phyloP scores from a whole-genome alignment of 2,888 invertebrate genomes.

The Penaeus monodon region DNA sequence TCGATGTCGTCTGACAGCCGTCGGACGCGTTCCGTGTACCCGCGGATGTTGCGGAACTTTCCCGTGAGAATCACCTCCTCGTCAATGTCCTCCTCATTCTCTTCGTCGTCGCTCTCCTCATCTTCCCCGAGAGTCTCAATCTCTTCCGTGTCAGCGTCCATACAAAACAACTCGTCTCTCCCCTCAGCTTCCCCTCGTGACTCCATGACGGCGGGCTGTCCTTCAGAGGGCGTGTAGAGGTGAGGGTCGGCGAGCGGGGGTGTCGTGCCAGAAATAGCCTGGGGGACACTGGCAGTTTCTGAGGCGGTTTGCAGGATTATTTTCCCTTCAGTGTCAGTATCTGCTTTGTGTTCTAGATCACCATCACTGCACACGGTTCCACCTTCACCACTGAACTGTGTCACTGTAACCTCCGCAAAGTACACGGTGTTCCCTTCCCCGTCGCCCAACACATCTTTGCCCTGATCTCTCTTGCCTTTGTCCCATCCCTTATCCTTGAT shows the following conservation, averaged over 20 bases:
- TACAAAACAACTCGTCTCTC: slow-evolving; percentile 22
- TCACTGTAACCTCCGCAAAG: slow-evolving; percentile 26
- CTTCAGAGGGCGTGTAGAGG: slow-evolving; percentile 57
- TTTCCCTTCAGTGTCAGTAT: not conserved
- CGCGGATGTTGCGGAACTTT: slow-evolving; percentile 54
- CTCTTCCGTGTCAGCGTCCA: slow-evolving; percentile 42
- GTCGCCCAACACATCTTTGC: slow-evolving; percentile 1
- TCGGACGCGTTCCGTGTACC: slow-evolving; percentile 54
- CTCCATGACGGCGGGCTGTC: slow-evolving; percentile 25
- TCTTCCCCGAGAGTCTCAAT: slow-evolving; percentile 47
- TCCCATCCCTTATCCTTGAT: slow-evolving; percentile 45
- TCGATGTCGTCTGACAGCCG: slow-evolving; percentile 54
- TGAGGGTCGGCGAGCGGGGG: slow-evolving; percentile 44
- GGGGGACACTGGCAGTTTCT: slow-evolving; percentile 21
- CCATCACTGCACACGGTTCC: not conserved
- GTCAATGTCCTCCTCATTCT: slow-evolving; percentile 54
- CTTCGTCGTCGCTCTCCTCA: slow-evolving; percentile 37
- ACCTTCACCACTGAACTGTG: slow-evolving; percentile 5
- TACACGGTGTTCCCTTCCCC: slow-evolving; percentile 14
- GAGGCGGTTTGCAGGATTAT: slow-evolving; percentile 22
- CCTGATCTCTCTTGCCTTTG: slow-evolving; percentile 39
- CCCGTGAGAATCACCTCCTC: slow-evolving; percentile 54
- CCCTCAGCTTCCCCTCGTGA: slow-evolving; percentile 14
- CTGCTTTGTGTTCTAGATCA: slow-evolving; percentile 5
- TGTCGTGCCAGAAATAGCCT: slow-evolving; percentile 52